Base-by-base conservation (phyloP, 2,113 vertebrate species). In the Megaceryle maxima region DNA sequence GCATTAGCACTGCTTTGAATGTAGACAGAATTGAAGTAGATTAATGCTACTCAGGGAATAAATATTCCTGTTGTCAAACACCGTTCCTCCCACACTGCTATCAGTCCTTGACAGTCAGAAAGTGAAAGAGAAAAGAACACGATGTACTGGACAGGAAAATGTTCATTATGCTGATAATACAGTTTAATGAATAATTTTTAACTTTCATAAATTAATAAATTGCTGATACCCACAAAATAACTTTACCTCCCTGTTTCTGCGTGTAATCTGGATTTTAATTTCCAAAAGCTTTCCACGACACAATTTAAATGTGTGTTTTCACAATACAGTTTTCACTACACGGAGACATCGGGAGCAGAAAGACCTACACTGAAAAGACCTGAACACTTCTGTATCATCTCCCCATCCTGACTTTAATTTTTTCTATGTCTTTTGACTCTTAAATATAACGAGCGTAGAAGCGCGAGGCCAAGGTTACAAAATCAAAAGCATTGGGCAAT, bases 51-150 rank as follows among this genome's bases (percentile, higher is more conserved):
- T 70, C 72, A 59, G 41, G 57, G 79, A 94, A 81, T n/a, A 83
- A 93, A 68, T 86, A 94, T 68, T 93, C 63, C 72, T 86, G 5
- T 66, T 91, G 53, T 87, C 62, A 85, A 75, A 63, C 43, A 53
- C n/a, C 7, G 64, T 39, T 39, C 46, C 18, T 63, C 31, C 93
- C 67, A 21, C 28, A 16, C 35, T 31, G 21, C 3, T 13, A 60
- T 64, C 77, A 25, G 48, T 8, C 53, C 73, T 20, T 66, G 39
- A 75, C 25, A 79, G 77, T 3, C 57, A 82, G 37, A 59, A 87
- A 72, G 51, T 2, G 16, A 16, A 41, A 1, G 1, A 1, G 8
- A 24, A 28, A n/a, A 50, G 17, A 39, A 19, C 3, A 20, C 1
- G 0, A 83, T 1, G 48, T 79, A 60, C 4, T 51, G 29, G 24